Percentiles rank a stretch among this genome's conserved stretches.
phyloP scores from a whole-genome alignment of 2,113 vertebrate species.

The Atrichornis clamosus region DNA sequence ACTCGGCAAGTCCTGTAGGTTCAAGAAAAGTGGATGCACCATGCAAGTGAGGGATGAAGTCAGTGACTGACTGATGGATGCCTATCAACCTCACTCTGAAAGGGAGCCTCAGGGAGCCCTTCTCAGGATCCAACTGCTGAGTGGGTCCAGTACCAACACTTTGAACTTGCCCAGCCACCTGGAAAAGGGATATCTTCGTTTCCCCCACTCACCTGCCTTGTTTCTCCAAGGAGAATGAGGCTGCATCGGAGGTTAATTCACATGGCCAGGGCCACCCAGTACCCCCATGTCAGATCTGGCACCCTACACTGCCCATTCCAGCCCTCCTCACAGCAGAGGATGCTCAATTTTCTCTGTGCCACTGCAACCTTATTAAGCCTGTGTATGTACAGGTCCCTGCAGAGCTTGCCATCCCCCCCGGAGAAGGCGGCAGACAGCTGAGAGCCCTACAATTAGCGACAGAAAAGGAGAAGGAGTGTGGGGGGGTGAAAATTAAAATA shows the following conservation, averaged over 20 bases:
- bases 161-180: not conserved
- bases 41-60: not conserved
- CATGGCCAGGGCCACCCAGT: fast-evolving
- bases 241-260: not conserved
- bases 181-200: not conserved
- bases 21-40: not conserved
- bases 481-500: constrained; percentile 57
- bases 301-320: fast-evolving
- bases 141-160: not conserved
- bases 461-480: constrained; percentile 26
- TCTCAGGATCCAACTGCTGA: not conserved
- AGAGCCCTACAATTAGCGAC: constrained; percentile 50
- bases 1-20: not conserved
- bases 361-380: constrained; percentile 3
- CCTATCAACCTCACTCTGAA: not conserved
- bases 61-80: not conserved
- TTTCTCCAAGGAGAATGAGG: not conserved
- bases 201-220: not conserved
- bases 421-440: constrained; percentile 32
- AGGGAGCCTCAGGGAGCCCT: not conserved
- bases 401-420: not conserved
- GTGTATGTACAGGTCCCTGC: not conserved
- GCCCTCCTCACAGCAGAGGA: not conserved
- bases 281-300: not conserved
- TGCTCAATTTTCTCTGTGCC: not conserved